phyloP scores from a whole-genome alignment of 1,140 invertebrate genomes.

The Hycleus cichorii region DNA sequence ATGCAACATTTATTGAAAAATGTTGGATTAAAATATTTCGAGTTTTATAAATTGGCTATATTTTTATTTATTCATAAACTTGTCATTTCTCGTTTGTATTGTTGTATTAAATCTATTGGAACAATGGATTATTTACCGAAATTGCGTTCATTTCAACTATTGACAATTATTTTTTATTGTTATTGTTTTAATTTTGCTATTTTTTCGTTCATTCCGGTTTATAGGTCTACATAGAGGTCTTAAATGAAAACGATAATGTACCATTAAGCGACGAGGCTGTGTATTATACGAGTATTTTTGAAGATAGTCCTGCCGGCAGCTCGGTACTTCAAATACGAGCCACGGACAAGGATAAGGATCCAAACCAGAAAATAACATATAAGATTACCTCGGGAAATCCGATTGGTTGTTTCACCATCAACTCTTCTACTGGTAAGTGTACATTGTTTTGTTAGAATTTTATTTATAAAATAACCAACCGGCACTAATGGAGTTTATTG shows the following conservation, averaged over 20 bases:
- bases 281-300: slow-evolving; percentile 74
- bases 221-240: slow-evolving; percentile 81
- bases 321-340: slow-evolving; percentile 71
- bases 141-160: too few relatives aligned
- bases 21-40: too few relatives aligned
- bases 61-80: too few relatives aligned
- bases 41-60: too few relatives aligned
- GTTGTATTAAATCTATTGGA: too few relatives aligned
- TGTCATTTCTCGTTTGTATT: too few relatives aligned
- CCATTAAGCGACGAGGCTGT: slow-evolving; percentile 79
- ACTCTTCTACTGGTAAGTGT: slow-evolving; percentile 68
- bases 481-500: neutral
- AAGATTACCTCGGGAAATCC: slow-evolving; percentile 85
- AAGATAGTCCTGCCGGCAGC: slow-evolving; percentile 72
- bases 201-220: slow-evolving; percentile 15
- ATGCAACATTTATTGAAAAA: too few relatives aligned
- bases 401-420: slow-evolving; percentile 82
- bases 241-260: slow-evolving; percentile 90
- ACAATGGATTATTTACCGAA: too few relatives aligned
- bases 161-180: too few relatives aligned
- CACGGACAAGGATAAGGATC: slow-evolving; percentile 68
- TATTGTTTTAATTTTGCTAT: too few relatives aligned
- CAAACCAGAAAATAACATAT: slow-evolving; percentile 61
- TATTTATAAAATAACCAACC: neutral
- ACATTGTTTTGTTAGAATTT: neutral